Evolutionary conservation across 92 coral and sea anemone genomes (phyloP).

Genomic region (Bergia puertoricense): DNA sequence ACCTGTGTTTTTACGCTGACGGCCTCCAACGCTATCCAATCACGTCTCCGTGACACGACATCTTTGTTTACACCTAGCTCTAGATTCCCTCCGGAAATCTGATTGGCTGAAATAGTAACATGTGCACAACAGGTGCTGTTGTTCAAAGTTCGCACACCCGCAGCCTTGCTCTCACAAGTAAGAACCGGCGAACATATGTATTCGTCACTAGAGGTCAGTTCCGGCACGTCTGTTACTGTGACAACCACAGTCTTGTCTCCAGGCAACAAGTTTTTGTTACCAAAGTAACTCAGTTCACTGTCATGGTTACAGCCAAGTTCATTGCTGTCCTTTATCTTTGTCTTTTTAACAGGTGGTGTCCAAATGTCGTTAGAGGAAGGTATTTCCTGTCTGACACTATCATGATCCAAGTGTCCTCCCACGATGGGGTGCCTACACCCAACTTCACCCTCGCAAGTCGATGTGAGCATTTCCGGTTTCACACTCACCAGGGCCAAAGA

Average conservation of each 20-base stretch:
- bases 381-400: background rate
- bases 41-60: conserved; percentile 39
- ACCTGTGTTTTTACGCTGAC: conserved; percentile 71
- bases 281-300: background rate
- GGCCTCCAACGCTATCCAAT: conserved; percentile 59
- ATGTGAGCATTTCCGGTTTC: conserved; percentile 23
- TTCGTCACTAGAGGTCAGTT: conserved; percentile 32
- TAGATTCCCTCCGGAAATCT: conserved; percentile 45
- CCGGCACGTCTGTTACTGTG: conserved; percentile 59
- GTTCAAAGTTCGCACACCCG: conserved; percentile 8
- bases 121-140: conserved; percentile 52
- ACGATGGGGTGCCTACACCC: background rate
- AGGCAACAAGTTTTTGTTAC: conserved; percentile 44
- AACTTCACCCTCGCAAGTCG: conserved; percentile 14
- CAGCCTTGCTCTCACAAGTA: conserved; percentile 50
- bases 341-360: conserved; percentile 51
- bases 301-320: background rate
- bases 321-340: conserved; percentile 14
- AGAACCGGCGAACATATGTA: conserved; percentile 57
- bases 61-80: conserved; percentile 37
- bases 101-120: conserved; percentile 47
- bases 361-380: background rate
- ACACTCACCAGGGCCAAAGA: conserved; percentile 49
- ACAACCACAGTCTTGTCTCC: conserved; percentile 53
- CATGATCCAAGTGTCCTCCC: background rate